A percentile compares a stretch with the other conserved stretches of the same genome.
Evolutionary conservation across 2,888 invertebrate species (phyloP).

Genomic region (Pantelozetes paolii): DNA sequence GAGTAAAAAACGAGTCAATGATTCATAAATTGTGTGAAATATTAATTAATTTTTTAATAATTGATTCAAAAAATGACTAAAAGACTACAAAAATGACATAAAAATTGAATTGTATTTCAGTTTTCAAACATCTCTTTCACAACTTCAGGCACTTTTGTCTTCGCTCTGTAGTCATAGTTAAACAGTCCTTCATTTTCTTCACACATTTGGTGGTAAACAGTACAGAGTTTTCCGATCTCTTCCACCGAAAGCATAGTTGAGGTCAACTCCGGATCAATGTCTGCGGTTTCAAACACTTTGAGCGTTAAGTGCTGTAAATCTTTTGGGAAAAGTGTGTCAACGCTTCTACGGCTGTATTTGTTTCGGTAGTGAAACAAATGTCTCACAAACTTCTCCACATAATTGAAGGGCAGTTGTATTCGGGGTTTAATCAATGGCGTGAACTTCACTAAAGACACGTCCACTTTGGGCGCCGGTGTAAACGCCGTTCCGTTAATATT

Average conservation of each 20-base stretch:
- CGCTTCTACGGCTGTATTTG: slow-evolving; percentile 60
- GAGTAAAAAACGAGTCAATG: too few species aligned
- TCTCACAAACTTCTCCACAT: slow-evolving; percentile 82
- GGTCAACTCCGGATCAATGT: slow-evolving; percentile 65
- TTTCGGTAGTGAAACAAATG: slow-evolving; percentile 82
- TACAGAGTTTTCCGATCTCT: slow-evolving; percentile 71
- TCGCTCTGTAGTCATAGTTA: slow-evolving; percentile 65
- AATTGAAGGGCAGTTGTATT: slow-evolving; percentile 68
- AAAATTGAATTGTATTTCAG: background rate
- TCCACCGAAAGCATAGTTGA: slow-evolving; percentile 70
- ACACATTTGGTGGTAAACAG: slow-evolving; percentile 70
- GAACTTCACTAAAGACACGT: slow-evolving; percentile 89
- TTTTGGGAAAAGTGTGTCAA: slow-evolving; percentile 54
- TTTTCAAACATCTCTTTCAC: slow-evolving; percentile 13
- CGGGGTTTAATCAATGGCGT: slow-evolving; percentile 71
- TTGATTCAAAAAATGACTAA: background rate
- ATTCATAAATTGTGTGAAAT: too few species aligned
- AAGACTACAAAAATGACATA: background rate
- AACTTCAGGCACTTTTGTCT: slow-evolving; percentile 31
- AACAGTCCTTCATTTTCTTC: slow-evolving; percentile 51
- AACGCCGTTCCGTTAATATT: slow-evolving; percentile 80
- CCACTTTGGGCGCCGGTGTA: slow-evolving; percentile 90
- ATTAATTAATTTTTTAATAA: background rate
- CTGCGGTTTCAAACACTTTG: slow-evolving; percentile 66
- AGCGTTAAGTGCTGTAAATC: slow-evolving; percentile 62